Evolutionary conservation across 2,113 vertebrate genomes (phyloP).

Genomic region (Salvator merianae): DNA sequence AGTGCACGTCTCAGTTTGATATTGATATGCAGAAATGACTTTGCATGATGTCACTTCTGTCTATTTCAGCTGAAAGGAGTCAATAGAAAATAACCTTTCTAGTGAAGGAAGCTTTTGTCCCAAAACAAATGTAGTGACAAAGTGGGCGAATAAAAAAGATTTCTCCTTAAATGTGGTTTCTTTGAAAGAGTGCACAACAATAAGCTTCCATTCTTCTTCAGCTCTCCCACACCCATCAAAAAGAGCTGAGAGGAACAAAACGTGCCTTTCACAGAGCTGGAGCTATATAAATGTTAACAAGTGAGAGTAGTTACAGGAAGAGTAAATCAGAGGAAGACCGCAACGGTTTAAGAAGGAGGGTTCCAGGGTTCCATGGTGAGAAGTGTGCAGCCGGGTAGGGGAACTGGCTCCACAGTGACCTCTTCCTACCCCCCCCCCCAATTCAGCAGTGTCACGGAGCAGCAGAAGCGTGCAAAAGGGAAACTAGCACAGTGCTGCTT

Average conservation of each 20-base stretch:
- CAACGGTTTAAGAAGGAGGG: neutral
- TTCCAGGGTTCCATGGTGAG: neutral
- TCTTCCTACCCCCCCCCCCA: no score
- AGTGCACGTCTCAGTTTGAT: neutral
- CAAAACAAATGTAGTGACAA: slow-evolving; percentile 6
- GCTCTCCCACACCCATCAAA: neutral
- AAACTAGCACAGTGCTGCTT: no score
- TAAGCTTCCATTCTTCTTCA: neutral
- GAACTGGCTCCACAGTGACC: no score
- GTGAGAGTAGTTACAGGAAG: neutral
- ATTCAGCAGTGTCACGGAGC: no score
- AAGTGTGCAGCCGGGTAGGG: no score
- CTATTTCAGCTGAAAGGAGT: neutral
- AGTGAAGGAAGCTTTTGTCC: slow-evolving; percentile 7
- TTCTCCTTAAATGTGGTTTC: slow-evolving; percentile 18
- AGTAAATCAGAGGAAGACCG: neutral
- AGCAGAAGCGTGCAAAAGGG: no score
- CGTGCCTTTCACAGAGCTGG: neutral
- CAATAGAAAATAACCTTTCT: neutral
- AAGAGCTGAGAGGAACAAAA: neutral
- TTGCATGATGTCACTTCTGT: neutral
- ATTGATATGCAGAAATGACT: neutral
- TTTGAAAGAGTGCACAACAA: neutral
- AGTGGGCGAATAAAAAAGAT: neutral
- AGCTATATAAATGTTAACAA: neutral